Conservation (phyloP, 1,140 invertebrate genomes). For the Eupristina koningsbergeri region DNA sequence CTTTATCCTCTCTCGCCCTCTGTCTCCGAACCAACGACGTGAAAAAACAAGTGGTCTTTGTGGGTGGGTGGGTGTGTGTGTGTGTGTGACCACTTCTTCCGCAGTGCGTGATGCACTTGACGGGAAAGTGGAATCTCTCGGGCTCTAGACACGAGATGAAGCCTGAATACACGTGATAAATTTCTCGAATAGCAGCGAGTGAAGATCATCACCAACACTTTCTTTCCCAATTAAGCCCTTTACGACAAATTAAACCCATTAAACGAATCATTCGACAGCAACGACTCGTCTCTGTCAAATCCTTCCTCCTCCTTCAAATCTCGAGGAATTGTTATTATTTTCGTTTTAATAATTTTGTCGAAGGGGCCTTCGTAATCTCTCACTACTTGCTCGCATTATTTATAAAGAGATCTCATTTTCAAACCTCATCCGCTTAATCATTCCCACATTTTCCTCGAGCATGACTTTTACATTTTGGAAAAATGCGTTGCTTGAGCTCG, state of each 20-base stretch:
- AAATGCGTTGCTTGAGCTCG: not conserved
- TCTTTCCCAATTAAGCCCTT: slow-evolving; percentile 62
- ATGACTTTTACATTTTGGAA: not conserved
- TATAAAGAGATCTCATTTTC: not conserved
- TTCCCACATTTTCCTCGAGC: not conserved
- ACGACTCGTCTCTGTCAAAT: slow-evolving; percentile 50
- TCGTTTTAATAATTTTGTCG: not conserved
- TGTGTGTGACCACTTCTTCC: not conserved
- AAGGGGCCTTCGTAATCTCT: not conserved
- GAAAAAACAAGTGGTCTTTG: slow-evolving; percentile 25
- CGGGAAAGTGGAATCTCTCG: slow-evolving; percentile 9
- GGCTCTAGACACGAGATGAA: not conserved
- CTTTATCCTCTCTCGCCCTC: not conserved
- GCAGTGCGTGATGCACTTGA: not conserved
- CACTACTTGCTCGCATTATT: not conserved
- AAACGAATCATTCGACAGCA: slow-evolving; percentile 56
- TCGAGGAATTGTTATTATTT: not conserved
- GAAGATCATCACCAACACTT: slow-evolving; percentile 54
- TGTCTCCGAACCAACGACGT: too few species aligned
- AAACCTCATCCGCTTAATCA: not conserved
- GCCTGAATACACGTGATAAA: not conserved
- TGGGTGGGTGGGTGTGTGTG: too few species aligned
- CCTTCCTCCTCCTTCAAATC: not conserved
- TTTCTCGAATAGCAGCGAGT: not conserved
- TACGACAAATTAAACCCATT: slow-evolving; percentile 66